Conservation (phyloP, 2,113 vertebrate genomes). For the Microtus oregoni region DNA sequence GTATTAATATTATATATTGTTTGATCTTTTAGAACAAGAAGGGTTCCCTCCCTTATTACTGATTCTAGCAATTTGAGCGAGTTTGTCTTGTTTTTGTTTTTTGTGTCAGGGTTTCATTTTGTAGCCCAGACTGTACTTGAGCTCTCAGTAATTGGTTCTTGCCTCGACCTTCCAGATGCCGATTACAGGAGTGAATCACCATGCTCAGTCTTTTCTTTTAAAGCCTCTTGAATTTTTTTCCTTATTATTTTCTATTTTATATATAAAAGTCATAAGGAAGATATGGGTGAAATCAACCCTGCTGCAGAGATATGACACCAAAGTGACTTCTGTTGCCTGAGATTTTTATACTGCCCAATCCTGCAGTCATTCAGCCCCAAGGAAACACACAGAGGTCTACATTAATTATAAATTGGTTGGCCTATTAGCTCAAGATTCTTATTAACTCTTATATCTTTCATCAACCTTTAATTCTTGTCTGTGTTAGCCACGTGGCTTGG, state of each 20-base stretch:
- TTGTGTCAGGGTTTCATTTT: not conserved
- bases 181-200: not conserved
- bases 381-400: too few relatives aligned
- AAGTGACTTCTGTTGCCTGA: not conserved
- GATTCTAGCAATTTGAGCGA: not conserved
- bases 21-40: constrained; percentile 32
- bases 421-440: too few relatives aligned
- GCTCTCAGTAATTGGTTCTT: not conserved
- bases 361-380: too few relatives aligned
- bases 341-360: too few relatives aligned
- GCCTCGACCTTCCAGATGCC: too few relatives aligned
- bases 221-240: not conserved
- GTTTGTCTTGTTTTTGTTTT: not conserved
- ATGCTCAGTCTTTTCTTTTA: not conserved
- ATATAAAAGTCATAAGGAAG: not conserved
- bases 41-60: not conserved
- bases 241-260: not conserved
- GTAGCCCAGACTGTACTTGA: not conserved
- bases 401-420: too few relatives aligned
- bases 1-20: constrained; percentile 21
- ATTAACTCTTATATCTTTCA: too few relatives aligned
- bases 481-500: too few relatives aligned
- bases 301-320: not conserved
- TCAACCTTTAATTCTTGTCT: too few relatives aligned
- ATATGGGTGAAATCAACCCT: not conserved